Conservation (phyloP, 1,140 invertebrate species). For the Chelonus insularis region DNA sequence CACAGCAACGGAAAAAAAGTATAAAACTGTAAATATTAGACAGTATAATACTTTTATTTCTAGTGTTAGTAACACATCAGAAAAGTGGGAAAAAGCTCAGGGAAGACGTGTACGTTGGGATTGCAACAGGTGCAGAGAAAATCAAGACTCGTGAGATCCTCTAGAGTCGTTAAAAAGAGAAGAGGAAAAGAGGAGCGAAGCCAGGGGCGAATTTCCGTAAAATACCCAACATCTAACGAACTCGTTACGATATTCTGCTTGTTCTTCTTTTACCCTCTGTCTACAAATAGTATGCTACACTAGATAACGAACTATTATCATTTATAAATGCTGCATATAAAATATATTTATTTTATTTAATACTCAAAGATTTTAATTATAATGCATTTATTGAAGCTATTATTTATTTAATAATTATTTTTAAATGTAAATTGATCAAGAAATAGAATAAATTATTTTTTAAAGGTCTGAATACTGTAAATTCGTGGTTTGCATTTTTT, state of each 20-base stretch:
- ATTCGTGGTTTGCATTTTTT: no score
- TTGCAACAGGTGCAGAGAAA: slow-evolving; percentile 22
- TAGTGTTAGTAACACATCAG: neutral
- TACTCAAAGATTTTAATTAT: no score
- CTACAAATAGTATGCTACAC: neutral
- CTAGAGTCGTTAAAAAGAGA: slow-evolving; percentile 3
- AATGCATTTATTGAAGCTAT: no score
- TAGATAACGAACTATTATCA: neutral
- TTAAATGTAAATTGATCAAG: no score
- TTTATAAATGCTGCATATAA: slow-evolving; percentile 1
- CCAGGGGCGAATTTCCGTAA: slow-evolving; percentile 3
- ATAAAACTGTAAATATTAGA: no score
- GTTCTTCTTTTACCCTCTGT: no score
- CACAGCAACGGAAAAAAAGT: no score
- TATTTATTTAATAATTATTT: no score
- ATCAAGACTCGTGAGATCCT: slow-evolving; percentile 9
- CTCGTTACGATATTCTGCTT: neutral
- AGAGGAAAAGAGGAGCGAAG: neutral
- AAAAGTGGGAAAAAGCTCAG: neutral
- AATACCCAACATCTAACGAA: slow-evolving; percentile 11
- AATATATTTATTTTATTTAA: no score
- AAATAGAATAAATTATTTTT: no score
- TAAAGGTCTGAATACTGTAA: no score
- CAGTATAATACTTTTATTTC: no score
- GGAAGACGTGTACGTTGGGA: slow-evolving; percentile 3